These are phyloP conservation scores for Pyrochroa serraticornis DNA, from an alignment of 2,888 invertebrate species.

Conservation along the genomic window DNA sequence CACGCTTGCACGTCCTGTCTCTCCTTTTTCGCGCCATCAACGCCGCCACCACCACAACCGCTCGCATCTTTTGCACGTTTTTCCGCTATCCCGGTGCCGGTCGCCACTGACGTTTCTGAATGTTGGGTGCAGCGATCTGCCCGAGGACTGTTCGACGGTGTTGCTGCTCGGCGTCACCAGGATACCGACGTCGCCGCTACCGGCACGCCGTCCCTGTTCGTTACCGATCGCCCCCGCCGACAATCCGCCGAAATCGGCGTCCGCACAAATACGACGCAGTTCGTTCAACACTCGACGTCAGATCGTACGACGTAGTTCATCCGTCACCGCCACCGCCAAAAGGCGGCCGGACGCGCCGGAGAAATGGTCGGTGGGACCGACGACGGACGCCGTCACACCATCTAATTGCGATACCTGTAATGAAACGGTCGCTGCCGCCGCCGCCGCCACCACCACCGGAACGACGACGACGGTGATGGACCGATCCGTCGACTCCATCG, in stretches of 20 bases:
- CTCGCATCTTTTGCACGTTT: too few relatives aligned
- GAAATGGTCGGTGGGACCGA: too few relatives aligned
- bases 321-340: constrained; percentile 38
- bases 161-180: constrained; percentile 68
- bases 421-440: constrained; percentile 9
- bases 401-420: constrained; percentile 12
- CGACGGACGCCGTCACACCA: background rate
- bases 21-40: constrained; percentile 3
- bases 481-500: constrained; percentile 82
- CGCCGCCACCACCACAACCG: constrained; percentile 2
- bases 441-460: too few relatives aligned
- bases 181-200: constrained; percentile 56
- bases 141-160: constrained; percentile 67
- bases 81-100: background rate
- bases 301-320: constrained; percentile 53
- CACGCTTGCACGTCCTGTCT: constrained; percentile 7
- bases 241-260: constrained; percentile 45
- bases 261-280: constrained; percentile 38
- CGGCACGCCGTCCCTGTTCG: constrained; percentile 51
- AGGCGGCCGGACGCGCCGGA: constrained; percentile 9
- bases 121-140: constrained; percentile 62
- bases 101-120: constrained; percentile 9
- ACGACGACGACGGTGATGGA: constrained; percentile 69
- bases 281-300: constrained; percentile 51
- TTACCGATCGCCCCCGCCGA: constrained; percentile 43